Base-by-base conservation (phyloP, 2,888 invertebrate species). In the Malacosoma neustria region DNA sequence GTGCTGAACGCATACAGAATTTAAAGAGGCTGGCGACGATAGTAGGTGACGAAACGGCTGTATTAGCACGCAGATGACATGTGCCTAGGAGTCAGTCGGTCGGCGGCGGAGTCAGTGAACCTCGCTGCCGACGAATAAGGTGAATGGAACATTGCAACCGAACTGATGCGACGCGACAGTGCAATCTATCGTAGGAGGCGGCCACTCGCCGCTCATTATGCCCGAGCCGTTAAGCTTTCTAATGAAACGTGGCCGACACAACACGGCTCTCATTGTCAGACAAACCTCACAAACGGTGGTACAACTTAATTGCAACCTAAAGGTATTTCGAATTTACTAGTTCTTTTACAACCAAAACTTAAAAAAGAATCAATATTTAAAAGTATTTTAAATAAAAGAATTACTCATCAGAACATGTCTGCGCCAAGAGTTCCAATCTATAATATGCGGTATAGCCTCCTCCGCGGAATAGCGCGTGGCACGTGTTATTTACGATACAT, bases 121-220 rank as follows among this genome's bases (percentile, higher is more conserved):
- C 79, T 79, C 71, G 66, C 54, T 67, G 72, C 51, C 65, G 63
- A 66, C 76, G 57, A 76, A 80, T 77, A 76, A 77, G 82, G 84
- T 84, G 82, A 82, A 81, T 80, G 82, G 81, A 80, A 80, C 77
- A 69, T 71, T 79, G 81, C 82, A 75, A 67, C 70, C 77, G 69
- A 75, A 71, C 63, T 67, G 67, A 60, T 54, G 67, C 63, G 61
- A 54, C 61, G 61, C 63, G 58, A 48, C 46, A 41, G 39, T 32
- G 42, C 41, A 39, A 36, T 41, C 45, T 43, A 51, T 49, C 39
- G 54, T 50, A 50, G 51, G 48, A 50, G 54, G 42, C 55, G 54
- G 54, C 58, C 54, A 48, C 58, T 52, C 54, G 52, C 52, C 69
- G 61, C 69, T 71, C 68, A 72, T 67, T 67, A 64, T 64, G 63